These are phyloP conservation scores for Battus philenor DNA, from an alignment of 1,140 invertebrate genomes.

Conservation along the genomic window DNA sequence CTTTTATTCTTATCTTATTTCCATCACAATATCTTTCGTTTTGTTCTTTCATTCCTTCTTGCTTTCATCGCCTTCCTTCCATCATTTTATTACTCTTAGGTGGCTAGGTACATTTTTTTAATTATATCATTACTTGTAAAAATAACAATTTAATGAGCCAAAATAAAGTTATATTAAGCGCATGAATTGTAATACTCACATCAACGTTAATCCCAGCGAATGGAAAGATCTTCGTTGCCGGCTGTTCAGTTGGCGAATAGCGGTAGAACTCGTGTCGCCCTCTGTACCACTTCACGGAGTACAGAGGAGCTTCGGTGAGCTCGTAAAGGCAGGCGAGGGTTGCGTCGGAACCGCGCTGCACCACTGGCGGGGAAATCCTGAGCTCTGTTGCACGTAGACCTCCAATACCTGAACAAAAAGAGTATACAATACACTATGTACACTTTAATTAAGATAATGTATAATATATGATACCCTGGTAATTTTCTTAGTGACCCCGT, in stretches of 20 bases:
- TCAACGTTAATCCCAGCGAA: conserved; percentile 83
- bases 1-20: too few species aligned
- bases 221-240: conserved; percentile 81
- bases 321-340: conserved; percentile 80
- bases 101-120: too few species aligned
- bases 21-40: not conserved
- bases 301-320: conserved; percentile 81
- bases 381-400: conserved; percentile 68
- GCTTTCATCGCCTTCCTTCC: too few species aligned
- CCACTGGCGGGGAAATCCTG: conserved; percentile 61
- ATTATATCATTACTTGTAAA: not conserved
- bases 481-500: too few species aligned
- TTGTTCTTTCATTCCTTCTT: too few species aligned
- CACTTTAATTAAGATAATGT: too few species aligned
- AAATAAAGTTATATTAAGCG: not conserved
- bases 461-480: too few species aligned
- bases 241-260: conserved; percentile 80
- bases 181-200: conserved; percentile 77
- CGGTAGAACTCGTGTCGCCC: conserved; percentile 84
- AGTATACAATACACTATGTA: too few species aligned
- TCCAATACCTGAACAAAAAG: conserved; percentile 52
- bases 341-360: conserved; percentile 63
- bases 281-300: conserved; percentile 88
- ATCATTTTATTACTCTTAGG: too few species aligned
- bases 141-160: not conserved